Conservation (phyloP, 2,113 vertebrate genomes). For the Tautogolabrus adspersus region DNA sequence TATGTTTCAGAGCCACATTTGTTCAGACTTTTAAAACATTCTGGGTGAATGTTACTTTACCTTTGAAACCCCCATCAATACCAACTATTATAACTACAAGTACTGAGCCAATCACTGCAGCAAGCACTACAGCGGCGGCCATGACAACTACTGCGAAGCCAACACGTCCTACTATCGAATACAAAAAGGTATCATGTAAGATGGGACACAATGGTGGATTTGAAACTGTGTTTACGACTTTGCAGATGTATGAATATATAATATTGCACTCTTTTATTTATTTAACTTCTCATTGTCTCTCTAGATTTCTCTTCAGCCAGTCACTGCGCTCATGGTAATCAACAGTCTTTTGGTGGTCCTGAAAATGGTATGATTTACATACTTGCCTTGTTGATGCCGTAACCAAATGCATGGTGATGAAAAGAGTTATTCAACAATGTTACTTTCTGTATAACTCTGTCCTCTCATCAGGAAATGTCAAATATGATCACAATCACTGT, state of each 20-base stretch:
- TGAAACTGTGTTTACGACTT: not conserved
- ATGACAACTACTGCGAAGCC: no score
- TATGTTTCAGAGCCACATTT: conserved; percentile 64
- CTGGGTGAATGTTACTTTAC: conserved; percentile 5
- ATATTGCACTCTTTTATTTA: not conserved
- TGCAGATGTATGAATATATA: not conserved
- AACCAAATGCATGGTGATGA: not conserved
- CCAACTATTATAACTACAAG: no score
- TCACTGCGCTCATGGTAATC: not conserved
- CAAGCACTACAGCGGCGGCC: no score
- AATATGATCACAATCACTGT: not conserved
- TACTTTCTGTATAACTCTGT: not conserved
- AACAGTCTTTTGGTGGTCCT: fast-evolving
- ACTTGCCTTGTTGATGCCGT: not conserved
- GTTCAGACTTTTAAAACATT: fast-evolving
- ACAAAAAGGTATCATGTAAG: no score
- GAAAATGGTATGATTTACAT: conserved; percentile 12
- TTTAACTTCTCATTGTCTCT: not conserved
- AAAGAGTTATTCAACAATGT: not conserved
- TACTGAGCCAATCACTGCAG: no score
- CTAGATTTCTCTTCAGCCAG: not conserved
- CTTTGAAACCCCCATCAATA: not conserved
- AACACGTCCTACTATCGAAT: no score
- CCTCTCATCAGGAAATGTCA: conserved; percentile 1
- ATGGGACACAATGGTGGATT: not conserved